Evolutionary conservation across 2,888 invertebrate genomes (phyloP).

Genomic region (Drosophila rellima): DNA sequence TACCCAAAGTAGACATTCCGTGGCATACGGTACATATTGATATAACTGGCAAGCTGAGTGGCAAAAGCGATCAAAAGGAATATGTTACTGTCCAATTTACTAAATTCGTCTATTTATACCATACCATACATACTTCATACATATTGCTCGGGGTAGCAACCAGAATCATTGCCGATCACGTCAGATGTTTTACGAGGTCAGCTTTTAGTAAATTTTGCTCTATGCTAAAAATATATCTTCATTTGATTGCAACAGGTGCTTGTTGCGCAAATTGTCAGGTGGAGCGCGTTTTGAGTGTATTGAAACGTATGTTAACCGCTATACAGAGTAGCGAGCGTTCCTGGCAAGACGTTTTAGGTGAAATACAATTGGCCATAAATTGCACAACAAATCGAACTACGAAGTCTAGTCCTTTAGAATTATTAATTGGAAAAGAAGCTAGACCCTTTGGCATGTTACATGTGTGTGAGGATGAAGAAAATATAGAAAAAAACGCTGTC

Average conservation of each 20-base stretch:
- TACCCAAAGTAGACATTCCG: conserved; percentile 11
- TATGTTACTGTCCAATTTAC: conserved; percentile 12
- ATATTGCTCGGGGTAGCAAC: not conserved
- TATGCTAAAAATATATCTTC: conserved; percentile 9
- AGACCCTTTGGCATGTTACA: conserved; percentile 17
- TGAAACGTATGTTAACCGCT: conserved; percentile 11
- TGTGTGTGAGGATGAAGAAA: conserved; percentile 8
- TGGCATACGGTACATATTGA: conserved; percentile 11
- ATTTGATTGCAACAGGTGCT: conserved; percentile 19
- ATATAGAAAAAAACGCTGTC: conserved; percentile 1
- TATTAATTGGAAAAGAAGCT: too few species aligned
- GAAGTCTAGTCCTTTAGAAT: conserved; percentile 14
- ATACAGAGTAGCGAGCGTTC: conserved; percentile 14
- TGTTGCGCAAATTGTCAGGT: conserved; percentile 12
- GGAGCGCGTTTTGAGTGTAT: conserved; percentile 14
- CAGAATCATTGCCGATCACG: too few species aligned
- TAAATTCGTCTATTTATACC: conserved; percentile 14
- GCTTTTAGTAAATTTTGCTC: too few species aligned
- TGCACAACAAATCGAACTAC: conserved; percentile 17
- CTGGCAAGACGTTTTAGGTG: conserved; percentile 8
- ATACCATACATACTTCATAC: conserved; percentile 7
- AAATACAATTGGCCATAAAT: conserved; percentile 16
- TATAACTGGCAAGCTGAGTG: not conserved
- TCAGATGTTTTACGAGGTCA: too few species aligned
- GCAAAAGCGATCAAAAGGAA: conserved; percentile 9